phyloP scores from a whole-genome alignment of 2,888 invertebrate species.

The Conchocele bisecta region DNA sequence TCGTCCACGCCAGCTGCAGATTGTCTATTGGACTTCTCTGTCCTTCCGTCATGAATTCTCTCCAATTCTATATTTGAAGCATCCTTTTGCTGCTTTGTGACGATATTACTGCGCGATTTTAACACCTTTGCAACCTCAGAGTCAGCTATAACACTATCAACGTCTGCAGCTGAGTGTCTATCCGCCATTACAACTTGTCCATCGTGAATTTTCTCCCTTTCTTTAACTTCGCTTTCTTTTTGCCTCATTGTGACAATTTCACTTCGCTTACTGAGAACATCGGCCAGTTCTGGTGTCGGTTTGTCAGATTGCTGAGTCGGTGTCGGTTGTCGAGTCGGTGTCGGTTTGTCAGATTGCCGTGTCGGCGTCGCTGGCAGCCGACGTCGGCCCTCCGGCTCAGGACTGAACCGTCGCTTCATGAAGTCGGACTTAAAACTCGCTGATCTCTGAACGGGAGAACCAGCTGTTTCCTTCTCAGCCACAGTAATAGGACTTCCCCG shows the following conservation, averaged over 20 bases:
- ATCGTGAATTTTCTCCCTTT: slow-evolving; percentile 42
- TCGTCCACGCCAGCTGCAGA: slow-evolving; percentile 43
- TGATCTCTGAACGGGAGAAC: slow-evolving; percentile 62
- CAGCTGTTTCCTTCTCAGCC: slow-evolving; percentile 83
- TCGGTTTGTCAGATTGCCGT: neutral
- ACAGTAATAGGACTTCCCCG: slow-evolving; percentile 73
- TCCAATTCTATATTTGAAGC: neutral
- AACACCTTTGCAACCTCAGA: slow-evolving; percentile 55
- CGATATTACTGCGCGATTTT: slow-evolving; percentile 49
- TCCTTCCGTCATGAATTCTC: slow-evolving; percentile 46
- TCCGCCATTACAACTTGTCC: slow-evolving; percentile 43
- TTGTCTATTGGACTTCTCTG: slow-evolving; percentile 35
- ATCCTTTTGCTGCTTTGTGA: slow-evolving; percentile 58
- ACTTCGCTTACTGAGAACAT: slow-evolving; percentile 84
- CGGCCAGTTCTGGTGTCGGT: slow-evolving; percentile 88
- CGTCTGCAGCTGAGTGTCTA: slow-evolving; percentile 22
- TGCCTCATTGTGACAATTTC: slow-evolving; percentile 65
- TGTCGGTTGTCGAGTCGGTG: neutral
- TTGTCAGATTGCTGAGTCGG: slow-evolving; percentile 85
- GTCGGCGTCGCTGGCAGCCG: slow-evolving; percentile 45
- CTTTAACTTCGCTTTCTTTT: slow-evolving; percentile 46
- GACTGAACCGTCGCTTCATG: slow-evolving; percentile 64
- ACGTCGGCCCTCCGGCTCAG: slow-evolving; percentile 48
- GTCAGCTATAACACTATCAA: slow-evolving; percentile 63
- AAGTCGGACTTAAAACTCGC: slow-evolving; percentile 73